Evolutionary conservation across 2,113 vertebrate species (phyloP).

Genomic region (Conger conger): DNA sequence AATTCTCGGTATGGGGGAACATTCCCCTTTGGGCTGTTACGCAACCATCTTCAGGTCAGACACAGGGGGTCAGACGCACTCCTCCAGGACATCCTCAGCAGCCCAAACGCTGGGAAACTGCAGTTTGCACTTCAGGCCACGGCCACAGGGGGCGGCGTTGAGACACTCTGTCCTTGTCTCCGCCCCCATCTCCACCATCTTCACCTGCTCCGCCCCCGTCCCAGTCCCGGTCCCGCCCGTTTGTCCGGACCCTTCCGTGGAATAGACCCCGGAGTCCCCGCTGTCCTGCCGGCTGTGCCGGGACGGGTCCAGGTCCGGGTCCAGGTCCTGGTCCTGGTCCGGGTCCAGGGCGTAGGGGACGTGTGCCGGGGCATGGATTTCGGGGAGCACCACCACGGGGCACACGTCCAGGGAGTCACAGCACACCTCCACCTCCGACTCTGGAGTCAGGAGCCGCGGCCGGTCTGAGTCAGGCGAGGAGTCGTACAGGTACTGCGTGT

Average conservation of each 20-base stretch:
- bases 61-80: slow-evolving; percentile 46
- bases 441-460: slow-evolving; percentile 49
- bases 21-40: background rate
- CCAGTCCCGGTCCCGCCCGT: background rate
- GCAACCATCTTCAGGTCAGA: too few species aligned
- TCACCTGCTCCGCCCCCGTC: slow-evolving; percentile 22
- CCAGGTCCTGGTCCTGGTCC: too few species aligned
- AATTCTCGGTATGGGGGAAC: background rate
- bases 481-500: slow-evolving; percentile 44
- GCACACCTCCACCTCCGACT: slow-evolving; percentile 42
- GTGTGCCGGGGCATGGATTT: slow-evolving; percentile 23
- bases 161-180: background rate
- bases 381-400: background rate
- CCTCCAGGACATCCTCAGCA: slow-evolving; percentile 39
- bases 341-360: background rate
- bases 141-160: background rate
- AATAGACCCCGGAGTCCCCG: slow-evolving; percentile 65
- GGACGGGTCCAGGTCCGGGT: background rate
- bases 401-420: slow-evolving; percentile 47
- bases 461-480: slow-evolving; percentile 28
- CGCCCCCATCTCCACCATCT: slow-evolving; percentile 32
- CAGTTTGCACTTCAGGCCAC: background rate
- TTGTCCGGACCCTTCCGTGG: slow-evolving; percentile 44
- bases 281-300: slow-evolving; percentile 54
- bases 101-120: background rate